Conservation (phyloP, 2,888 invertebrate genomes). For the Ischnus inquisitorius region DNA sequence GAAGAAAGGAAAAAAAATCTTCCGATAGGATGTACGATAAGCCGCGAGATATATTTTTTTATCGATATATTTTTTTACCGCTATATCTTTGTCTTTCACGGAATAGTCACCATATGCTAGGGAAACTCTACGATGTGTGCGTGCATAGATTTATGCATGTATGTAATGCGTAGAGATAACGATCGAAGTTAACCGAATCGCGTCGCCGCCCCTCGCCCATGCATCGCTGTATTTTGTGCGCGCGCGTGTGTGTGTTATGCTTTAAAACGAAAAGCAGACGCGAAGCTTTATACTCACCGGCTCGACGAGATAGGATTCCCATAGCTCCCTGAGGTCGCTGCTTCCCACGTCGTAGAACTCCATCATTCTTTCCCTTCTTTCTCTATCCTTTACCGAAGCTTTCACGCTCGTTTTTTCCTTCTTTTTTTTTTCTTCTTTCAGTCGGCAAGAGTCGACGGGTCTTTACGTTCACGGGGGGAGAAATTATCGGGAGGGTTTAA, state of each 20-base stretch:
- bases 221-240: neutral
- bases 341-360: constrained; percentile 91
- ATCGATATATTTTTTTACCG: neutral
- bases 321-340: constrained; percentile 92
- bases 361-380: constrained; percentile 76
- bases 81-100: neutral
- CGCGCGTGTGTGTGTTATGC: constrained; percentile 7
- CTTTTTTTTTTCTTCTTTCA: constrained; percentile 22
- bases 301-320: constrained; percentile 92
- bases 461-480: constrained; percentile 14
- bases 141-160: neutral
- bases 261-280: constrained; percentile 37
- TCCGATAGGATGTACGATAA: neutral
- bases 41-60: neutral
- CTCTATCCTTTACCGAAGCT: constrained; percentile 22
- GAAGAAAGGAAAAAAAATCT: neutral
- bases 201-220: constrained; percentile 16
- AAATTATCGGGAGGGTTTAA: constrained; percentile 29
- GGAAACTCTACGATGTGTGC: neutral
- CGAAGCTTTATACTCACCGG: constrained; percentile 89
- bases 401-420: constrained; percentile 4
- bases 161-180: constrained; percentile 27
- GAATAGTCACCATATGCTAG: constrained; percentile 22
- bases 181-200: constrained; percentile 34
- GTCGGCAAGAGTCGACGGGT: constrained; percentile 32